A percentile compares a stretch with the other conserved stretches of the same genome.
Conservation (phyloP, 2,797 vertebrate genomes). For the Garrulus glandarius region DNA sequence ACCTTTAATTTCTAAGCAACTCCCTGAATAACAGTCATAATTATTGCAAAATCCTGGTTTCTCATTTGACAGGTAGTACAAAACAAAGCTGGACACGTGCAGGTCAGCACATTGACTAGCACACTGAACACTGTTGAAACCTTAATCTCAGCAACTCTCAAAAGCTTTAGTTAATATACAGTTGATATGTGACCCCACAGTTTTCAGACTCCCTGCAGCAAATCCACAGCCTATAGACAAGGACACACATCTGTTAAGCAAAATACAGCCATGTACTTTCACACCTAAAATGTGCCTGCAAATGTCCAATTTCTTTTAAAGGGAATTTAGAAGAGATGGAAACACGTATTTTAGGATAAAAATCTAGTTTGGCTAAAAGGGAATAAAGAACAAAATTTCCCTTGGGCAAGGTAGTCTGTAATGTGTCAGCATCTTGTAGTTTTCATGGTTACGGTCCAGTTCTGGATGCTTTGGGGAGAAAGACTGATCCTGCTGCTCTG, state of each 20-base stretch:
- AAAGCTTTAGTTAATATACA: constrained; percentile 16
- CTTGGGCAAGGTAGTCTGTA: neutral
- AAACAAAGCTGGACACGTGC: neutral
- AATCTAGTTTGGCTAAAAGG: neutral
- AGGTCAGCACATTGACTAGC: neutral
- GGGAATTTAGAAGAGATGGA: neutral
- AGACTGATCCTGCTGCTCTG: neutral
- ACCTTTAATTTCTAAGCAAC: constrained; percentile 1
- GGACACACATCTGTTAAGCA: neutral
- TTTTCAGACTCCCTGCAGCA: neutral
- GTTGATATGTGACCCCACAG: neutral
- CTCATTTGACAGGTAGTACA: neutral
- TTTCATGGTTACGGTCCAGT: neutral
- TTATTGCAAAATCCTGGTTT: constrained; percentile 6
- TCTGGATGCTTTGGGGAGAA: neutral
- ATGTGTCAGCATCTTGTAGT: neutral
- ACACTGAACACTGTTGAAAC: neutral
- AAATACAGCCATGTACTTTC: neutral
- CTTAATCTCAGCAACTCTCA: neutral
- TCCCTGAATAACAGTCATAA: constrained; percentile 8
- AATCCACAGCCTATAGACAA: neutral
- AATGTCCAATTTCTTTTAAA: neutral
- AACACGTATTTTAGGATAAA: neutral
- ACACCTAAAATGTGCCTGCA: neutral
- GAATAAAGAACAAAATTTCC: neutral